Conservation (phyloP, 2,888 invertebrate genomes). For the Hymenopus coronatus region DNA sequence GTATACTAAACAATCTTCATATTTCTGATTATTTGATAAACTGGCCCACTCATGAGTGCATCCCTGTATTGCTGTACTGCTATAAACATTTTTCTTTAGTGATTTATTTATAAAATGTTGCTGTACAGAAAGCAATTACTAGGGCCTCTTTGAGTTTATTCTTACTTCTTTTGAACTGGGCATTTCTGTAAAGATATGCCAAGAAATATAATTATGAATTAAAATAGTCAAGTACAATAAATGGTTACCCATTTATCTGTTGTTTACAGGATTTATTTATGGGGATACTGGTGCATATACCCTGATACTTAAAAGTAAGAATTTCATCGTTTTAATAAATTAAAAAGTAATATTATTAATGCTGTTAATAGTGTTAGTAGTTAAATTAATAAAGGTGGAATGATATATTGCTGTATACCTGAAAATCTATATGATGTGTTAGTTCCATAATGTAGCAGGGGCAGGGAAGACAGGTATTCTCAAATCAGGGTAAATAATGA, state of each 20-base stretch:
- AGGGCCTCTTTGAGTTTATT: neutral
- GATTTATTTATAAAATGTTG: neutral
- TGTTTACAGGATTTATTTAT: neutral
- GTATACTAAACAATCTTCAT: neutral
- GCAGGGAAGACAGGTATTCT: neutral
- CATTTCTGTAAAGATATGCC: neutral
- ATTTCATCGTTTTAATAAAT: neutral
- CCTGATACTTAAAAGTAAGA: neutral
- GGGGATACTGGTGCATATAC: neutral
- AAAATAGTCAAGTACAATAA: neutral
- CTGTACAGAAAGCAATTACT: neutral
- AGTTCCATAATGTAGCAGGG: no score
- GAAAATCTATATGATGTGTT: no score
- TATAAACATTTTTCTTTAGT: neutral
- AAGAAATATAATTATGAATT: neutral
- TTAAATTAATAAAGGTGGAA: no score
- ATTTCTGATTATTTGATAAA: neutral
- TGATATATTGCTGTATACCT: no score
- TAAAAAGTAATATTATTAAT: neutral
- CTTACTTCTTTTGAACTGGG: neutral
- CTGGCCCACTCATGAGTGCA: neutral
- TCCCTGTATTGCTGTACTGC: neutral
- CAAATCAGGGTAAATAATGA: neutral
- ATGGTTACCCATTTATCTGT: neutral
- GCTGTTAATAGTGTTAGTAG: neutral